Percentiles rank a stretch among this genome's conserved stretches.
Evolutionary conservation across 2,113 vertebrate genomes (phyloP).

Genomic region (Spermophilus dauricus): DNA sequence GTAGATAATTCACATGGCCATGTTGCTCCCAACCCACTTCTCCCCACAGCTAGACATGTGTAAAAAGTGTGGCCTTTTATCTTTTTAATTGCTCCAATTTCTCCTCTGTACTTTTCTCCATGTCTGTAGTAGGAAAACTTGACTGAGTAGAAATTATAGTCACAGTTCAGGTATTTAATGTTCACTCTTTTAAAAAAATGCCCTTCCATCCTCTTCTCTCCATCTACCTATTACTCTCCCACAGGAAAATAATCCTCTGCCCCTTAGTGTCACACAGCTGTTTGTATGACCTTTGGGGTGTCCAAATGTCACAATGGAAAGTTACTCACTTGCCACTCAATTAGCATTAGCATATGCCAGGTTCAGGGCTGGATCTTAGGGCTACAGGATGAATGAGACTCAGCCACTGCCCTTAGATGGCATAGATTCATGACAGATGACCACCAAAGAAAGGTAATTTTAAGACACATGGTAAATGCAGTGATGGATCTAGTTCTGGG

Average conservation of each 20-base stretch:
- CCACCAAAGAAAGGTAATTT: neutral
- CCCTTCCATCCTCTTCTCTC: neutral
- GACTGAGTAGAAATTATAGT: neutral
- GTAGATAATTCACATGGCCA: neutral
- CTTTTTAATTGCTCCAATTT: neutral
- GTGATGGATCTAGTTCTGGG: fast-evolving
- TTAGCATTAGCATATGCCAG: neutral
- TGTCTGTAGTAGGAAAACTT: neutral
- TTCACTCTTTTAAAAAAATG: neutral
- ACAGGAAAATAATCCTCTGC: neutral
- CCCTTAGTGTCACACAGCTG: neutral
- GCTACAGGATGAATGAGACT: neutral
- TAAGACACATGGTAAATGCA: neutral
- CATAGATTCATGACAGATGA: neutral
- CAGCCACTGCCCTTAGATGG: neutral
- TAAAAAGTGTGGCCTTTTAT: neutral
- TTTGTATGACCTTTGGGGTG: neutral
- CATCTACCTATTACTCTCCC: no score
- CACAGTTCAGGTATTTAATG: neutral
- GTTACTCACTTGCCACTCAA: neutral
- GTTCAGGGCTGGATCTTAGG: neutral
- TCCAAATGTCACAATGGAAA: slow-evolving; percentile 70
- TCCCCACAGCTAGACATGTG: neutral
- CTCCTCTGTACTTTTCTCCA: neutral
- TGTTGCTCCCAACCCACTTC: neutral